Evolutionary conservation across 2,113 vertebrate species (phyloP).

Genomic region (Turdus rufiventris): DNA sequence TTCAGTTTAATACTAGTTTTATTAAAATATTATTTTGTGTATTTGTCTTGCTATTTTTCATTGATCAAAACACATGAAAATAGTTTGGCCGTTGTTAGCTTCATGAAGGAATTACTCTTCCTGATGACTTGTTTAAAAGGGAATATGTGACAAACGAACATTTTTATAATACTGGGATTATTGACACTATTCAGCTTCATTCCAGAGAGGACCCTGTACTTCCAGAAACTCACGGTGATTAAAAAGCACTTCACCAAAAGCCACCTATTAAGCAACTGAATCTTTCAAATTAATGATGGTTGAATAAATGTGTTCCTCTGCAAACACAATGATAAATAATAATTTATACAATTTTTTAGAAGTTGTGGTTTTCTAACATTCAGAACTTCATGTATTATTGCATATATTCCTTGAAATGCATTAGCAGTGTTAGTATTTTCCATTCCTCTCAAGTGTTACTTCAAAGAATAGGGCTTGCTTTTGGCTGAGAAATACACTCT

Average conservation of each 20-base stretch:
- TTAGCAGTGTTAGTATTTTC: background rate
- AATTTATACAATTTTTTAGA: background rate
- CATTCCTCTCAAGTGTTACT: background rate
- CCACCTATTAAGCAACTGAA: background rate
- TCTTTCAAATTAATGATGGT: background rate
- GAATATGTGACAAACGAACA: background rate
- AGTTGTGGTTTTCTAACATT: background rate
- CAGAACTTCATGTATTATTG: background rate
- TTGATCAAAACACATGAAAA: background rate
- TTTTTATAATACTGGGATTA: background rate
- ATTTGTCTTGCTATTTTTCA: background rate
- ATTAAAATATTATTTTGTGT: background rate
- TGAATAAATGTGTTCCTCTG: background rate
- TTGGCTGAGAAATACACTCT: background rate
- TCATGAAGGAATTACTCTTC: background rate
- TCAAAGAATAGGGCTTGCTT: background rate
- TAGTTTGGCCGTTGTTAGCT: background rate
- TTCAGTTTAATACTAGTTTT: background rate
- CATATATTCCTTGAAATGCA: background rate
- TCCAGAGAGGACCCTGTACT: background rate
- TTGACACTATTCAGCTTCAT: background rate
- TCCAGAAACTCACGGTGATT: background rate
- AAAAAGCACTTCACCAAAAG: background rate
- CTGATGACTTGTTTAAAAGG: background rate
- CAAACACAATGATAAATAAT: background rate